Base-by-base conservation (phyloP, 2,113 vertebrate genomes). In the Oryzias woworae region DNA sequence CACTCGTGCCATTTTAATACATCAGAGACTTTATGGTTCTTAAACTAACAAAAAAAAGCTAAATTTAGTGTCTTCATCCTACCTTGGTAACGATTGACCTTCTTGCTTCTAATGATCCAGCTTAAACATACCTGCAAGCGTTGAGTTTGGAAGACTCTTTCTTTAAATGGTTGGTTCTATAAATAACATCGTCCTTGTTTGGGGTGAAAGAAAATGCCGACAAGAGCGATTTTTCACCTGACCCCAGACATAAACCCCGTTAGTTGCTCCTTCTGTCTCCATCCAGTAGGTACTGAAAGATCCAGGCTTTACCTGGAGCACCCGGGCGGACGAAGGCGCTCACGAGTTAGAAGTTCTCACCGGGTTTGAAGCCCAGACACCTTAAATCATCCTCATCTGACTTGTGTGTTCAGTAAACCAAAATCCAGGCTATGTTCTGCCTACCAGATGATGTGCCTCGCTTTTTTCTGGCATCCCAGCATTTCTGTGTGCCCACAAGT, bases 1-100 rank as follows among this genome's bases (percentile, higher is more conserved):
- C 18, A 77, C 83, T 92, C 90, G 90, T 89, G 85, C 84, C 92
- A 89, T 90, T 92, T 82, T 69, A 50, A 44, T 49, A 31, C 53
- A 88, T 70, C 80, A 87, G 81, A 77, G 80, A 59, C 61, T 69
- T 69, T 65, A 36, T 36, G 66, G 54, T 80, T 76, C 36, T 73
- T 69, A 61, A 77, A 62, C 68, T 56, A 53, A 66, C 49, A 48
- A 77, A 71, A 20, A 54, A 42, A 28, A 48, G 67, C 69, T 64
- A 65, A 73, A 41, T 57, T 23, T 49, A 42, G 51, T 65, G 52
- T 50, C 59, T 24, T 28, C 26, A 28, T 28, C 26, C 26, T 4
- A 53, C 68, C 44, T 57, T 67, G 28, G n/a, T 59, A 53, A 75
- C 20, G 43, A 44, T 52, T 66, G 68, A 73, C 76, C 69, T 62